phyloP scores from a whole-genome alignment of 2,888 invertebrate species.

The Hermaeophaga mercurialis region DNA sequence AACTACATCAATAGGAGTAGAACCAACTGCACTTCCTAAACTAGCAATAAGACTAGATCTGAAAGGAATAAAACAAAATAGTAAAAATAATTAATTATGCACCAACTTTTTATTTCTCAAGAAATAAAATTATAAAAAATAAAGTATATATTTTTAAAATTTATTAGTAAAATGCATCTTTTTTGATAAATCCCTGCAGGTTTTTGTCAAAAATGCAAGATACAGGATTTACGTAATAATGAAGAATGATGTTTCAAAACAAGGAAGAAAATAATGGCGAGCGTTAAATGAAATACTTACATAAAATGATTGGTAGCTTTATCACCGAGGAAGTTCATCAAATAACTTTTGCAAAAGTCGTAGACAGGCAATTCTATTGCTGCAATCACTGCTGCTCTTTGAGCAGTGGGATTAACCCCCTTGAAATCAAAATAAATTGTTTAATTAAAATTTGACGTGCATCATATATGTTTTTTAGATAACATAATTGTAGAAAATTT shows the following conservation, averaged over 20 bases:
- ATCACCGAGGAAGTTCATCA: constrained; percentile 76
- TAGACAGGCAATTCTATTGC: constrained; percentile 94
- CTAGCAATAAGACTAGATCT: constrained; percentile 91
- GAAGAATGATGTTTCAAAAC: no score
- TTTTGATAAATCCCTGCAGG: no score
- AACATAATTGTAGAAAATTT: no score
- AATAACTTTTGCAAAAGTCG: constrained; percentile 82
- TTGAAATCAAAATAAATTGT: constrained; percentile 58
- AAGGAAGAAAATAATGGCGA: not conserved
- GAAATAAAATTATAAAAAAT: no score
- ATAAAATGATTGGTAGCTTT: constrained; percentile 83
- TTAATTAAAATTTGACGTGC: not conserved
- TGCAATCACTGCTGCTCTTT: constrained; percentile 90
- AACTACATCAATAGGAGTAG: constrained; percentile 92
- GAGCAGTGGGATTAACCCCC: constrained; percentile 91
- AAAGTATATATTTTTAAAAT: no score
- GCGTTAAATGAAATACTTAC: constrained; percentile 63
- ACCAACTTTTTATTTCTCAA: no score
- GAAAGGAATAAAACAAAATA: constrained; percentile 52
- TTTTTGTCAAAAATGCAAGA: no score
- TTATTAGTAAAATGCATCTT: no score
- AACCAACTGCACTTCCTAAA: constrained; percentile 90
- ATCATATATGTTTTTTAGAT: no score
- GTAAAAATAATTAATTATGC: no score
- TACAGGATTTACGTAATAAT: no score